Evolutionary conservation across 2,797 vertebrate genomes (phyloP).

Genomic region (Distichodus sexfasciatus): DNA sequence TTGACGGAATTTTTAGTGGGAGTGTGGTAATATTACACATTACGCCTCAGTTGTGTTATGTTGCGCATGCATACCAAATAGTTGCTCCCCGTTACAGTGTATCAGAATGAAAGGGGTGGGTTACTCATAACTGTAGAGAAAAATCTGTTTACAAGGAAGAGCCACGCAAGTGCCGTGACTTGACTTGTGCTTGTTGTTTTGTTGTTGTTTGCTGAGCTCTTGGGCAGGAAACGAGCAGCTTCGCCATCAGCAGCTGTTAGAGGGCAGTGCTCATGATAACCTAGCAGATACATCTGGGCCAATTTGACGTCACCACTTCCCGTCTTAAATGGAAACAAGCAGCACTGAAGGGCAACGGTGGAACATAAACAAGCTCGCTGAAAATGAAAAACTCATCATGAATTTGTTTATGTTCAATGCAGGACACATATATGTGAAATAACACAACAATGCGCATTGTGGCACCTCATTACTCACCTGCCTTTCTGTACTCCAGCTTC

Average conservation of each 20-base stretch:
- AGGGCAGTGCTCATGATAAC: slow-evolving; percentile 7
- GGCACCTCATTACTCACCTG: too few species aligned
- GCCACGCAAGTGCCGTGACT: background rate
- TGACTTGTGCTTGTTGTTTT: background rate
- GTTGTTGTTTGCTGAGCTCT: slow-evolving; percentile 39
- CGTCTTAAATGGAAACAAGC: slow-evolving; percentile 42
- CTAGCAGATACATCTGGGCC: slow-evolving; percentile 14
- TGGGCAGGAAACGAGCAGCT: slow-evolving; percentile 30
- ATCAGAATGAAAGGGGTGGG: background rate
- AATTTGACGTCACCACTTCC: slow-evolving; percentile 61
- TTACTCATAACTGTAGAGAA: background rate
- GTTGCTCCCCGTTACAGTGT: background rate
- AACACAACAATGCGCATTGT: too few species aligned
- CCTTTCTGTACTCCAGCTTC: too few species aligned
- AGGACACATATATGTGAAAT: too few species aligned
- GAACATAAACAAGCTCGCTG: slow-evolving; percentile 37
- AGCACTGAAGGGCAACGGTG: background rate
- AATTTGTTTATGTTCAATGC: too few species aligned
- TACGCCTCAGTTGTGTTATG: background rate
- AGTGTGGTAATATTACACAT: background rate
- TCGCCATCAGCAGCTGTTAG: slow-evolving; percentile 50
- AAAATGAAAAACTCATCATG: slow-evolving; percentile 25
- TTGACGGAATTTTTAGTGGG: too few species aligned
- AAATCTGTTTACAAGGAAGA: background rate
- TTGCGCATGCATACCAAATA: background rate